Evolutionary conservation across 2,113 vertebrate genomes (phyloP).

Genomic region (Bubo scandiacus): DNA sequence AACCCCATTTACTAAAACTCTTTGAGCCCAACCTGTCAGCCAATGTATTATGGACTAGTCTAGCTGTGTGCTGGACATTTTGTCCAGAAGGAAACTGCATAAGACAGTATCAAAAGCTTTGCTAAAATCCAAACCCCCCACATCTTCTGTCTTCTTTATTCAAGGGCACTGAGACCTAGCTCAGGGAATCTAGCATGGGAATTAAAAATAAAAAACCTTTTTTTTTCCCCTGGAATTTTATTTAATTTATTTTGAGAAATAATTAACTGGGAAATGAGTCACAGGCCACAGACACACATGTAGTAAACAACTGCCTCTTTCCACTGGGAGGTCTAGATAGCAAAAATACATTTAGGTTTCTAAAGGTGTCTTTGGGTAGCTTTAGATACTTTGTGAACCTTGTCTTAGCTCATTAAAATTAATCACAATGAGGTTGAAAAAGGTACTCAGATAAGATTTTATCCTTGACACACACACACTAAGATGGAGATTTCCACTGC

Average conservation of each 20-base stretch:
- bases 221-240: background rate
- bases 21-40: rapidly evolving
- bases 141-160: background rate
- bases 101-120: background rate
- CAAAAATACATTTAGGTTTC: background rate
- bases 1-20: background rate
- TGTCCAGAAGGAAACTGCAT: background rate
- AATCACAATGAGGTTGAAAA: background rate
- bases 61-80: background rate
- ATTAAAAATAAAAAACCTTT: background rate
- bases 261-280: background rate
- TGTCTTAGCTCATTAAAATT: background rate
- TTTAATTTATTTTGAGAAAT: background rate
- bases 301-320: background rate
- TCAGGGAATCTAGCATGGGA: background rate
- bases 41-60: background rate
- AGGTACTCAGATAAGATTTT: background rate
- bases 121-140: background rate
- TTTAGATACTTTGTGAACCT: background rate
- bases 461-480: background rate
- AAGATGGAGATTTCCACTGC: background rate
- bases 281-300: background rate
- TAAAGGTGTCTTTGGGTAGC: background rate
- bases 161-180: background rate
- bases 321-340: background rate